phyloP scores from a whole-genome alignment of 2,888 invertebrate genomes.

The Yponomeuta sedellus region DNA sequence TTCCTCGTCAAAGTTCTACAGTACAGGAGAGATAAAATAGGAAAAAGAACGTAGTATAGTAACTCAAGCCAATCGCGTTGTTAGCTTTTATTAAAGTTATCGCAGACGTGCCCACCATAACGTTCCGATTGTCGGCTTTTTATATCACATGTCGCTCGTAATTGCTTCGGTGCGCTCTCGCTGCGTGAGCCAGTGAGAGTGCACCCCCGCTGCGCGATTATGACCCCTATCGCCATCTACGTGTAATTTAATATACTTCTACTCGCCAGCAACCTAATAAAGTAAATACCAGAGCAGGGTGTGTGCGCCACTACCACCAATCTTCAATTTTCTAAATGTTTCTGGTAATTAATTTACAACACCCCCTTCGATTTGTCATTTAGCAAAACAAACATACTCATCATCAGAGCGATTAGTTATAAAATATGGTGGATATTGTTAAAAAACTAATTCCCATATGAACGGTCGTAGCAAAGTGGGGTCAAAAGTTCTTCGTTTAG shows the following conservation, averaged over 20 bases:
- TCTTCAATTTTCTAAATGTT: background rate
- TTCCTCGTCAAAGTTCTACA: background rate
- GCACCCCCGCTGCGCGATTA: conserved; percentile 40
- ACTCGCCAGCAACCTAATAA: conserved; percentile 20
- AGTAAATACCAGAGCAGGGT: background rate
- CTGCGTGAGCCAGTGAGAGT: conserved; percentile 13
- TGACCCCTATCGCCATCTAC: conserved; percentile 34
- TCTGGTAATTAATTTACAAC: background rate
- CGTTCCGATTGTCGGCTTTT: background rate
- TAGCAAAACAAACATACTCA: conserved; percentile 23
- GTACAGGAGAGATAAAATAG: background rate
- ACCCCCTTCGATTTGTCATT: background rate
- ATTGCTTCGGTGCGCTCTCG: conserved; percentile 48
- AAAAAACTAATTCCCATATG: conserved; percentile 66
- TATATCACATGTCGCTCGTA: conserved; percentile 29
- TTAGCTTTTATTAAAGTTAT: background rate
- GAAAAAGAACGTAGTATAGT: background rate
- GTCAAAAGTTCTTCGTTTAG: conserved; percentile 54
- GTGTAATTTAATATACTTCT: conserved; percentile 35
- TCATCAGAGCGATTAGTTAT: conserved; percentile 36
- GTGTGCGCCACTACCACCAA: background rate
- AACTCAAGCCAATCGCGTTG: background rate
- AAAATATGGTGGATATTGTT: conserved; percentile 43
- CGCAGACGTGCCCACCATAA: conserved; percentile 2
- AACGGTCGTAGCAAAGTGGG: conserved; percentile 67